A percentile compares a stretch with the other conserved stretches of the same genome.
Conservation (phyloP, 2,888 invertebrate species). For the Abrostola tripartita region DNA sequence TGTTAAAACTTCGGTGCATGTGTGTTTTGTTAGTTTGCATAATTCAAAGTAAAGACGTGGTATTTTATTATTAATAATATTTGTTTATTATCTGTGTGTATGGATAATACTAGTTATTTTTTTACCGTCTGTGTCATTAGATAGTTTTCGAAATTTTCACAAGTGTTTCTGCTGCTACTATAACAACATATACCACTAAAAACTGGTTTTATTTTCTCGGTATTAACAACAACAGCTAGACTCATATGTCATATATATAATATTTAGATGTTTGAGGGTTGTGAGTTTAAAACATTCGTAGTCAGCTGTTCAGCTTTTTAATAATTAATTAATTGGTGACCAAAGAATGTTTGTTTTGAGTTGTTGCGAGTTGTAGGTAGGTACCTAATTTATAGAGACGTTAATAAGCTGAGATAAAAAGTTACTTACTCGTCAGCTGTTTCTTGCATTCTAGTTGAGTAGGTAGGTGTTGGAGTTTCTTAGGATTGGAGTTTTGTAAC, state of each 20-base stretch:
- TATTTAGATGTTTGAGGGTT: constrained; percentile 3
- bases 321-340: too few species aligned
- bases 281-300: constrained; percentile 4
- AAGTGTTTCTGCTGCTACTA: not conserved
- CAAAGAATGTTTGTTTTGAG: not conserved
- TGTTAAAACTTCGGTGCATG: too few species aligned
- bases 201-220: not conserved
- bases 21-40: too few species aligned
- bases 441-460: not conserved
- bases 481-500: not conserved
- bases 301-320: constrained; percentile 3
- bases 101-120: too few species aligned
- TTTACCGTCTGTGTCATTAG: too few species aligned
- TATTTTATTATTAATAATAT: too few species aligned
- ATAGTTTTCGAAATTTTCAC: too few species aligned
- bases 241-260: too few species aligned
- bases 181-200: not conserved
- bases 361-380: not conserved
- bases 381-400: not conserved
- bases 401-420: not conserved
- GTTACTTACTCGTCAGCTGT: not conserved
- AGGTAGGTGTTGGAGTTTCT: not conserved
- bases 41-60: too few species aligned
- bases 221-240: constrained; percentile 4
- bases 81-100: too few species aligned